Evolutionary conservation across 2,113 vertebrate species (phyloP).

Genomic region (Clarias batrachus): DNA sequence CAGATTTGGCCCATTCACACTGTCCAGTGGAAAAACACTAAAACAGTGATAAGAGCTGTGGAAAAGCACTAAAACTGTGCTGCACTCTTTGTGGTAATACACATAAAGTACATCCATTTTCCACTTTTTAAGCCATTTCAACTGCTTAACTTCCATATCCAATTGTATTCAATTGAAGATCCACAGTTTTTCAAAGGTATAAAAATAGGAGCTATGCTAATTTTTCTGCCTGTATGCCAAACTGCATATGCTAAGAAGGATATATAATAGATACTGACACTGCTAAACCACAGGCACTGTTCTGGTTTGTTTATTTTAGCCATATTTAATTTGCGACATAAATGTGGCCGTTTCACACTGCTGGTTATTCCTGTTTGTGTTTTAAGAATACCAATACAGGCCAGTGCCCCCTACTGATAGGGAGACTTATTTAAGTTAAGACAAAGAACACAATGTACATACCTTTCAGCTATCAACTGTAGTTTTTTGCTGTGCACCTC

Average conservation of each 20-base stretch:
- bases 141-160: background rate
- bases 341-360: background rate
- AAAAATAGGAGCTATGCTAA: background rate
- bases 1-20: background rate
- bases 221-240: background rate
- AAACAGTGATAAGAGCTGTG: background rate
- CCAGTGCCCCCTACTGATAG: background rate
- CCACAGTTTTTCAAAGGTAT: too few species aligned
- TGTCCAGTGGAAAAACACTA: conserved; percentile 2
- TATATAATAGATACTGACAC: background rate
- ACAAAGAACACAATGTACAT: background rate
- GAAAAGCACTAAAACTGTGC: background rate
- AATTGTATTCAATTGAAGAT: background rate
- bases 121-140: background rate
- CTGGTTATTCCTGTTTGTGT: background rate
- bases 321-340: too few species aligned
- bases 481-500: background rate
- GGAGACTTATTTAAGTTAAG: background rate
- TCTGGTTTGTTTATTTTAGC: background rate
- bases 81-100: background rate
- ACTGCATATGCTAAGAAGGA: background rate
- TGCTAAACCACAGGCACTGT: background rate
- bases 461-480: background rate
- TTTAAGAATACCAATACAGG: background rate
- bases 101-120: background rate